Percentiles rank a stretch among this genome's conserved stretches.
phyloP scores from a whole-genome alignment of 2,888 invertebrate genomes.

The Plebejus argus region DNA sequence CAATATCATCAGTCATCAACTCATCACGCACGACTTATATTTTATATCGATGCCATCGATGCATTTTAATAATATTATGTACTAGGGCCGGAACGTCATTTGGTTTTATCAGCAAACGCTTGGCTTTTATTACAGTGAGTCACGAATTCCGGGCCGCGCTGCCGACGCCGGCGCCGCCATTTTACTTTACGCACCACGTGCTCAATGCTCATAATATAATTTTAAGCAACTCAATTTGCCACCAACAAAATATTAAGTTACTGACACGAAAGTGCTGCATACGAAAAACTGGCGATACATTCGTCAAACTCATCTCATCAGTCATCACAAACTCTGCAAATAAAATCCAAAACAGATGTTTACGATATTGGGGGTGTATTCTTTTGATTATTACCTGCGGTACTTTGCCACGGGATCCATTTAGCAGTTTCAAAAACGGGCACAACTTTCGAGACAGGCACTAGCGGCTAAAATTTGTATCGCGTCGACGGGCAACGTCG shows the following conservation, averaged over 20 bases:
- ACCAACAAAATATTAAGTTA: background rate
- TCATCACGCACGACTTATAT: background rate
- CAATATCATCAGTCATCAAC: too few relatives aligned
- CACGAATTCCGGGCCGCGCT: conserved; percentile 44
- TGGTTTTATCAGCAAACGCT: conserved; percentile 47
- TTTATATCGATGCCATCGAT: too few relatives aligned
- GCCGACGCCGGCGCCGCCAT: conserved; percentile 65
- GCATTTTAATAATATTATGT: background rate
- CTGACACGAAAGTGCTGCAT: background rate
- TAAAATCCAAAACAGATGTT: background rate
- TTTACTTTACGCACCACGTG: conserved; percentile 74
- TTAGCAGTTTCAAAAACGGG: conserved; percentile 44
- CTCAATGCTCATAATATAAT: too few relatives aligned
- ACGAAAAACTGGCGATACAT: background rate
- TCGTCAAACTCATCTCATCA: background rate
- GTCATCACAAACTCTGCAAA: background rate
- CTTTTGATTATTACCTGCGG: conserved; percentile 58
- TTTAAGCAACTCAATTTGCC: conserved; percentile 43
- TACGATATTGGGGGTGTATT: background rate
- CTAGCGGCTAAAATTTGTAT: conserved; percentile 6
- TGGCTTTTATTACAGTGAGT: conserved; percentile 47
- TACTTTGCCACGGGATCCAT: conserved; percentile 67
- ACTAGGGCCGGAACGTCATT: conserved; percentile 4
- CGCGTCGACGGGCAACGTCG: conserved; percentile 31
- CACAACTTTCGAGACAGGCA: conserved; percentile 36